phyloP scores from a whole-genome alignment of 2,113 vertebrate species.

The Crocuta crocuta region DNA sequence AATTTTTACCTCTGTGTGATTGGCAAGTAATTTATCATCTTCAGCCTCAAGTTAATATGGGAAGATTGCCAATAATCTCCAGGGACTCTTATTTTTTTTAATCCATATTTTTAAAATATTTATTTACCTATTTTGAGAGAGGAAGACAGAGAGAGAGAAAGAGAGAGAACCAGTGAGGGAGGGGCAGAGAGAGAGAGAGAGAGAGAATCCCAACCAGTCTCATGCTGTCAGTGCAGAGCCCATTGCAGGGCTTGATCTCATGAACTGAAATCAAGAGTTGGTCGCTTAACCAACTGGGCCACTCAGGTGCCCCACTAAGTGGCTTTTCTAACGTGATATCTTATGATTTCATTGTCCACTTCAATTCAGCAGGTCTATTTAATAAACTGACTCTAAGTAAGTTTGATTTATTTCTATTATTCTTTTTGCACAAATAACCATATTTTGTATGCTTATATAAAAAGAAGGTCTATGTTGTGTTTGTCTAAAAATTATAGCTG shows the following conservation, averaged over 20 bases:
- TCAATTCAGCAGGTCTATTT: not conserved
- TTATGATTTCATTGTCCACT: not conserved
- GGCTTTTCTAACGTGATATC: not conserved
- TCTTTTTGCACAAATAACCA: not conserved
- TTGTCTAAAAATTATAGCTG: not conserved
- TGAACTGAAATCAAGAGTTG: no score
- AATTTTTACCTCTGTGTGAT: not conserved
- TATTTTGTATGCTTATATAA: not conserved
- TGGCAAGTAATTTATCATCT: not conserved
- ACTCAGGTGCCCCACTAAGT: not conserved
- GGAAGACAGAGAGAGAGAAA: no score
- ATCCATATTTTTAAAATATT: no score
- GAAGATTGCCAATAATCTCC: not conserved
- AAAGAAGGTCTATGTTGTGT: not conserved
- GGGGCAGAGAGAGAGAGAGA: no score
- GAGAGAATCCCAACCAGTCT: no score
- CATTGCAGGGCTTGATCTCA: no score
- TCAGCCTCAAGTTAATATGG: not conserved
- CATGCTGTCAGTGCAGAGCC: no score
- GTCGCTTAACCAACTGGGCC: no score
- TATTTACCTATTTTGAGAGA: no score
- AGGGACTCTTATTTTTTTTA: not conserved
- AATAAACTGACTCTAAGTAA: not conserved
- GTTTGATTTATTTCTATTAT: not conserved
- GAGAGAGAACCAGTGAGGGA: no score